Conservation (phyloP, 2,113 vertebrate genomes). For the Oxyura jamaicensis region DNA sequence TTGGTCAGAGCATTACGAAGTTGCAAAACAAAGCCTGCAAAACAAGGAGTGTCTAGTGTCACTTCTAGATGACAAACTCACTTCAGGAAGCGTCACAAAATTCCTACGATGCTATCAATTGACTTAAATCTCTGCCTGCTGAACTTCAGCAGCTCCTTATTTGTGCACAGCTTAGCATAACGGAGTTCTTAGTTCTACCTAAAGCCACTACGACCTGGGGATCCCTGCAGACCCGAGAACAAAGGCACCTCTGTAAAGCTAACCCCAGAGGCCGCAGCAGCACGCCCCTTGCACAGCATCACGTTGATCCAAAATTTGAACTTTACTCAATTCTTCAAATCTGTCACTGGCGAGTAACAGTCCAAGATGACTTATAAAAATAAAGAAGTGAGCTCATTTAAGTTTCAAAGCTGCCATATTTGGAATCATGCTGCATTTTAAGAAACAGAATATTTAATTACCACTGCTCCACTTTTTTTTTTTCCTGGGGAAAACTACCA, state of each 20-base stretch:
- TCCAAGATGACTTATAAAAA: background rate
- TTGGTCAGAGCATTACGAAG: background rate
- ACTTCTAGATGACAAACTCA: background rate
- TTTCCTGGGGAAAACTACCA: background rate
- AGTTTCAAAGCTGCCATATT: background rate
- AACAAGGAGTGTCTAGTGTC: background rate
- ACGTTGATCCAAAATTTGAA: constrained; percentile 73
- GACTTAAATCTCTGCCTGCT: background rate
- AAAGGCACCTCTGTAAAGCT: constrained; percentile 82
- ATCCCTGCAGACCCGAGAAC: constrained; percentile 83
- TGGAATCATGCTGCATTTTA: background rate
- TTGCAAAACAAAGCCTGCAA: background rate
- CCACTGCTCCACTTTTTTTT: background rate
- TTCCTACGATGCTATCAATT: background rate
- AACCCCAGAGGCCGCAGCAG: constrained; percentile 73
- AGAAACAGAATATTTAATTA: background rate
- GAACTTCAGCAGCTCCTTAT: background rate
- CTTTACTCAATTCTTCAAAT: constrained; percentile 40
- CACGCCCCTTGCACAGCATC: constrained; percentile 71
- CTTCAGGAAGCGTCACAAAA: background rate
- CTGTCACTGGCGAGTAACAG: constrained; percentile 6
- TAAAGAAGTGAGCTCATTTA: background rate
- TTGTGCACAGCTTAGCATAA: background rate
- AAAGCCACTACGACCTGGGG: constrained; percentile 82
- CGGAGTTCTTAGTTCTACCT: constrained; percentile 30